These are phyloP conservation scores for Heliconius hortense DNA, from an alignment of 2,888 invertebrate genomes.

Conservation along the genomic window DNA sequence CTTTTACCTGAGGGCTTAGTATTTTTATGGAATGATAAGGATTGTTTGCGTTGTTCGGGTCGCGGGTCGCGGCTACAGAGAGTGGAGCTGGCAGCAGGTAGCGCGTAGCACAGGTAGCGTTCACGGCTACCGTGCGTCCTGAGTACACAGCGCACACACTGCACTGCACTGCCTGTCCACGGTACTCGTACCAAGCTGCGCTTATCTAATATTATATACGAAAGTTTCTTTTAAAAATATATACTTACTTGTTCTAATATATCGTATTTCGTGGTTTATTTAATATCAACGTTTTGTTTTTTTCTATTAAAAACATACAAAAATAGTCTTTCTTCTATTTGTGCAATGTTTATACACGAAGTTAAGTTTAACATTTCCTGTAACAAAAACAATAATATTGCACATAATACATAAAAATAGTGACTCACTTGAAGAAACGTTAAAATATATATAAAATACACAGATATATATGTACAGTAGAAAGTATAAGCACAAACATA, in stretches of 20 bases:
- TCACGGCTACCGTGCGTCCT: slow-evolving; percentile 75
- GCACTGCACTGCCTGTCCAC: too few species aligned
- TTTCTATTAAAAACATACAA: neutral
- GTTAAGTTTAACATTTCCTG: neutral
- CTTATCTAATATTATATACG: neutral
- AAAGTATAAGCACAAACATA: neutral
- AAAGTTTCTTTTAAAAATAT: neutral
- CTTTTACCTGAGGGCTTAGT: slow-evolving; percentile 61
- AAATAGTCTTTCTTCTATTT: neutral
- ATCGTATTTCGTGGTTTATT: too few species aligned
- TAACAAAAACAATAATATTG: neutral
- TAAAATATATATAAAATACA: neutral
- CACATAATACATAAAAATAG: neutral
- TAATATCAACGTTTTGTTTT: neutral
- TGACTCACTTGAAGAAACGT: neutral
- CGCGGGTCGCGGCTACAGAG: slow-evolving; percentile 33
- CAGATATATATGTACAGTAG: neutral
- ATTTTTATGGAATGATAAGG: slow-evolving; percentile 74
- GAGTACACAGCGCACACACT: slow-evolving; percentile 74
- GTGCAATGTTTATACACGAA: neutral
- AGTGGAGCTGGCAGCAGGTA: slow-evolving; percentile 55
- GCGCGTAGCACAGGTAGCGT: slow-evolving; percentile 79
- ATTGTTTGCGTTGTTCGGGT: slow-evolving; percentile 56
- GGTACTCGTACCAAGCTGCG: slow-evolving; percentile 17
- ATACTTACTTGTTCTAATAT: neutral